Percentiles rank a stretch among this genome's conserved stretches.
phyloP scores from a whole-genome alignment of 2,888 invertebrate species.

The Andrena bicolor region DNA sequence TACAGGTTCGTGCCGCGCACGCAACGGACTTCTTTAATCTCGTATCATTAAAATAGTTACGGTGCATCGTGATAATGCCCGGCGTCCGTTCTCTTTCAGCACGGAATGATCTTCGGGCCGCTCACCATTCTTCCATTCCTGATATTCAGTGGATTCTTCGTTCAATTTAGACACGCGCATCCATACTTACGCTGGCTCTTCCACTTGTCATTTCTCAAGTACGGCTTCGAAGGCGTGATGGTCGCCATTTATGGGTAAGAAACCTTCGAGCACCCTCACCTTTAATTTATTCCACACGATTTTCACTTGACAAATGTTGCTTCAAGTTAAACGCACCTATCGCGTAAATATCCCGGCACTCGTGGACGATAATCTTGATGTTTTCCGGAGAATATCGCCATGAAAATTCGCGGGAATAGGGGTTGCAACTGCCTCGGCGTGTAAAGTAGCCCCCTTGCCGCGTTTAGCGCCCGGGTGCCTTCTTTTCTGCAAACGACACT shows the following conservation, averaged over 20 bases:
- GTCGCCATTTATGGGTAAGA: conserved; percentile 90
- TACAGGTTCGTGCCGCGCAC: conserved; percentile 88
- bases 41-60: background rate
- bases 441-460: too few relatives aligned
- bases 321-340: too few relatives aligned
- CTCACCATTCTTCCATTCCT: conserved; percentile 94
- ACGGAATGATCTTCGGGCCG: conserved; percentile 95
- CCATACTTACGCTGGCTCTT: conserved; percentile 93
- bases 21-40: background rate
- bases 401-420: too few relatives aligned
- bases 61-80: background rate
- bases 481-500: too few relatives aligned
- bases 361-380: too few relatives aligned
- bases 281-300: background rate
- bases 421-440: too few relatives aligned
- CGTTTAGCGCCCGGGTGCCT: too few relatives aligned
- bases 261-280: background rate
- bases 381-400: too few relatives aligned
- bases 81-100: conserved; percentile 87
- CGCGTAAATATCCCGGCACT: too few relatives aligned
- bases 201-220: conserved; percentile 94
- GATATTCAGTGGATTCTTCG: conserved; percentile 97
- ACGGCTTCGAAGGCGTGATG: conserved; percentile 94
- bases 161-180: conserved; percentile 93
- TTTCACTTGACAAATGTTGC: too few relatives aligned